phyloP scores from a whole-genome alignment of 2,797 vertebrate genomes.

The Intellagama lesueurii region DNA sequence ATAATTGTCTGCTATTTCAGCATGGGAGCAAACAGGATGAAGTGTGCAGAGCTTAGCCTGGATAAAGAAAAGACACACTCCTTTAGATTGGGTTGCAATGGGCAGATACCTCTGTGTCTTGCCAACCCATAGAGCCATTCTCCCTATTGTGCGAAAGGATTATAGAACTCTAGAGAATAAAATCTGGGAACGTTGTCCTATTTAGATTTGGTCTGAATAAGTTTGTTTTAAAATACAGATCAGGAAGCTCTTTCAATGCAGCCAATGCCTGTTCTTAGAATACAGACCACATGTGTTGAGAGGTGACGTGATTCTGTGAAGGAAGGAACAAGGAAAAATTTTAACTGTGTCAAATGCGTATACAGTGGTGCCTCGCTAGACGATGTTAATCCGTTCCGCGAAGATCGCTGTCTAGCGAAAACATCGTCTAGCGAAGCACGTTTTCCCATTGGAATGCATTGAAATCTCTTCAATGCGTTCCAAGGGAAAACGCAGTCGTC shows the following conservation, averaged over 20 bases:
- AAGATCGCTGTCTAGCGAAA: too few species aligned
- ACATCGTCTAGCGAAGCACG: too few species aligned
- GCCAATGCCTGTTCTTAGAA: not conserved
- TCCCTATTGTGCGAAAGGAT: not conserved
- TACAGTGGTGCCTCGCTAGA: too few species aligned
- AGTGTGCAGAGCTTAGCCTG: not conserved
- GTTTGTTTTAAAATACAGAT: not conserved
- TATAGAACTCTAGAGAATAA: not conserved
- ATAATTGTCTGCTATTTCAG: not conserved
- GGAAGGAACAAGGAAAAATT: not conserved
- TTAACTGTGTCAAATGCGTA: constrained; percentile 6
- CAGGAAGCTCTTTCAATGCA: not conserved
- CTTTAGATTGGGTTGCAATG: not conserved
- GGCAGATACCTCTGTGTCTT: not conserved
- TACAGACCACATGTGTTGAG: not conserved
- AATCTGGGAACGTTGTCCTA: not conserved
- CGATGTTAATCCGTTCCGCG: too few species aligned
- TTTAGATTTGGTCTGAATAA: not conserved
- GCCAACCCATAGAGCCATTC: not conserved
- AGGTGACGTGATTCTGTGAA: not conserved
- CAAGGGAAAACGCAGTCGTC: too few species aligned
- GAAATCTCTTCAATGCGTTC: too few species aligned
- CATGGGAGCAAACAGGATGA: not conserved
- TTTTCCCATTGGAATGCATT: too few species aligned
- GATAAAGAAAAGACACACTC: not conserved